A percentile compares a stretch with the other conserved stretches of the same genome.
phyloP scores from a whole-genome alignment of 2,113 vertebrate genomes.

The Eulemur rufifrons region DNA sequence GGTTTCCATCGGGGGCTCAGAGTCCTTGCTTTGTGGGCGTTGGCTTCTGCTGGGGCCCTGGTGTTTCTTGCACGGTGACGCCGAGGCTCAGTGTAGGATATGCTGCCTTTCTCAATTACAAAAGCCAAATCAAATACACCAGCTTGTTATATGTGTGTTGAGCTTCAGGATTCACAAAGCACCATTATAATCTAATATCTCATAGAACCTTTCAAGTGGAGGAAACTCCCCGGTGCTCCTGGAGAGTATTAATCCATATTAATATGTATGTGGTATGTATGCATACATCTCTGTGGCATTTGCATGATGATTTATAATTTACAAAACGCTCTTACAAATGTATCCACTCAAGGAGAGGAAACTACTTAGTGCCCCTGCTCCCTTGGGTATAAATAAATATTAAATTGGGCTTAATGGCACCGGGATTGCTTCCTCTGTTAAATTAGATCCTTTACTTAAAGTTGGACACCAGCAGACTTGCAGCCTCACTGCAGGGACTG shows the following conservation, averaged over 20 bases:
- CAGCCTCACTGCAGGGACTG: not conserved
- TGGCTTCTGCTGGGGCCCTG: not conserved
- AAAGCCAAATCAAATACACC: not conserved
- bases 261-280: not conserved
- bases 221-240: not conserved
- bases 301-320: conserved; percentile 45
- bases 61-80: not conserved
- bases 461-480: conserved; percentile 6
- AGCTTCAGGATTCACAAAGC: not conserved
- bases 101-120: not conserved
- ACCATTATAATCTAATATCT: not conserved
- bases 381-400: conserved; percentile 29
- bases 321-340: conserved; percentile 25
- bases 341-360: conserved; percentile 31
- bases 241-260: conserved; percentile 14
- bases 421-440: conserved; percentile 30
- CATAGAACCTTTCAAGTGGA: not conserved
- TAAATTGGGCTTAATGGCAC: conserved; percentile 1
- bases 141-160: not conserved
- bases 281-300: not conserved
- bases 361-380: not conserved
- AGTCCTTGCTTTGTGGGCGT: not conserved
- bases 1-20: not conserved
- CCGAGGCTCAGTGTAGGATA: not conserved
- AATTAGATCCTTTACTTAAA: conserved; percentile 47